Evolutionary conservation across 2,888 invertebrate genomes (phyloP).

Genomic region (Chrysina gloriosa): DNA sequence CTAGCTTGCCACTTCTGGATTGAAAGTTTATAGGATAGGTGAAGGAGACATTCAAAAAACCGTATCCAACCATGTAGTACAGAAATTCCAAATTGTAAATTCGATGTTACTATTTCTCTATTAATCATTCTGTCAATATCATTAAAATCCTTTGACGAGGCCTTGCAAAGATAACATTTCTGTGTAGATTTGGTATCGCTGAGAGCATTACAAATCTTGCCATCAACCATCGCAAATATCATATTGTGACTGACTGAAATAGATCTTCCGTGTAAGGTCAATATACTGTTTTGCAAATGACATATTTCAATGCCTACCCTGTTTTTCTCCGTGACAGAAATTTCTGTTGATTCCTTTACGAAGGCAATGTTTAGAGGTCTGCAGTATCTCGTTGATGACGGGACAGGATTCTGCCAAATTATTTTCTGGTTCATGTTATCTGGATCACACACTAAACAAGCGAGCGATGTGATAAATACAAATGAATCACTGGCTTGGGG

Average conservation of each 20-base stretch:
- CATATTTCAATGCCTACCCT: conserved; percentile 43
- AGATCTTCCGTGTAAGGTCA: too few relatives aligned
- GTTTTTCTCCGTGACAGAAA: conserved; percentile 44
- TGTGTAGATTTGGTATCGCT: conserved; percentile 35
- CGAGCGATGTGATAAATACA: conserved; percentile 52
- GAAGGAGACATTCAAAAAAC: conserved; percentile 34
- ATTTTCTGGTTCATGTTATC: too few relatives aligned
- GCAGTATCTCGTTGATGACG: conserved; percentile 53
- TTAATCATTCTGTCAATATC: conserved; percentile 42
- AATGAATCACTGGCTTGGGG: conserved; percentile 44
- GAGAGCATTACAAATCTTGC: conserved; percentile 49
- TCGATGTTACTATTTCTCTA: not conserved
- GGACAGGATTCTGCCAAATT: conserved; percentile 55
- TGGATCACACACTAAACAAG: conserved; percentile 49
- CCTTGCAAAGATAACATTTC: conserved; percentile 44
- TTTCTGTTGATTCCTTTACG: conserved; percentile 51
- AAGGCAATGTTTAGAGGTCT: conserved; percentile 54
- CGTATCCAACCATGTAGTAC: not conserved
- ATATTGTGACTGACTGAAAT: too few relatives aligned
- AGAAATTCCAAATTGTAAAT: not conserved
- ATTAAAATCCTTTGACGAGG: conserved; percentile 47
- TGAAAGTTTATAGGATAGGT: conserved; percentile 45
- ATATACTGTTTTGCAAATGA: conserved; percentile 32
- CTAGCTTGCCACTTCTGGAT: conserved; percentile 49
- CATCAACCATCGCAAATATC: conserved; percentile 43